phyloP scores from a whole-genome alignment of 2,888 invertebrate species.

The Volucella bombylans region DNA sequence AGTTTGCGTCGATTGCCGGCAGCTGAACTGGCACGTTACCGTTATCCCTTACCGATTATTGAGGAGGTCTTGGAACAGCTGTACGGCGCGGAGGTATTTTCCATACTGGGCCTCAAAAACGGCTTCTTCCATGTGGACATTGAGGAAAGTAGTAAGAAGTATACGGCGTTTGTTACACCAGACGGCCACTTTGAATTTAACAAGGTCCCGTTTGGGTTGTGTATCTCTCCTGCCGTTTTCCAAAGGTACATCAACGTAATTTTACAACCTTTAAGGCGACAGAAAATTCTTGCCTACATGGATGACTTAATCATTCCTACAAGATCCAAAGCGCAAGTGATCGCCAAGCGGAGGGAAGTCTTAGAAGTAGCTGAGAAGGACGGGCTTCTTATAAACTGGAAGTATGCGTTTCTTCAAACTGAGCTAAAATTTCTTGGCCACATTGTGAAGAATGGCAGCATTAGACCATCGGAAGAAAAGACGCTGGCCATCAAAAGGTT shows the following conservation, averaged over 20 bases:
- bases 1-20: background rate
- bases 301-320: slow-evolving; percentile 43
- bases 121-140: slow-evolving; percentile 52
- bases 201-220: slow-evolving; percentile 79
- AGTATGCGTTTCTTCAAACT: no score
- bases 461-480: no score
- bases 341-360: slow-evolving; percentile 17
- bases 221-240: slow-evolving; percentile 78
- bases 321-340: slow-evolving; percentile 15
- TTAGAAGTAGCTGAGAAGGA: slow-evolving; percentile 21
- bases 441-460: no score
- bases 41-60: slow-evolving; percentile 26
- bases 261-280: slow-evolving; percentile 2
- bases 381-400: no score
- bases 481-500: no score
- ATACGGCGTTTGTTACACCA: slow-evolving; percentile 80
- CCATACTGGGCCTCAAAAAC: slow-evolving; percentile 71
- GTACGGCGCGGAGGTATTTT: slow-evolving; percentile 75
- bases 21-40: background rate
- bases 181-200: slow-evolving; percentile 80
- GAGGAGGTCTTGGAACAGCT: slow-evolving; percentile 59
- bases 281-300: slow-evolving; percentile 26
- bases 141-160: slow-evolving; percentile 61
- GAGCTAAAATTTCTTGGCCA: no score
- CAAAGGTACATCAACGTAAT: slow-evolving; percentile 67